phyloP scores from a whole-genome alignment of 2,888 invertebrate genomes.

The Torymus aiolomorphi region DNA sequence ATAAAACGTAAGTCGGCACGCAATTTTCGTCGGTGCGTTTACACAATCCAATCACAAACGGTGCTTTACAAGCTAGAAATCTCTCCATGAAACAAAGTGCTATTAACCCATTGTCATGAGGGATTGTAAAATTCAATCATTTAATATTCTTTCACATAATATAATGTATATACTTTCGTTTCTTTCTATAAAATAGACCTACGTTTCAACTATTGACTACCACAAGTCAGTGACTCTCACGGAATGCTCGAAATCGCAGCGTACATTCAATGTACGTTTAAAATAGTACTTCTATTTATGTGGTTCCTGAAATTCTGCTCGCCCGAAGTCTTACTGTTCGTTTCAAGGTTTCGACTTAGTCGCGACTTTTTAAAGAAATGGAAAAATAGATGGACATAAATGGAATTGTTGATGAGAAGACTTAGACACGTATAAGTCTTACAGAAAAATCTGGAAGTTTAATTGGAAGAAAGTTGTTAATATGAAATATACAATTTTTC shows the following conservation, averaged over 20 bases:
- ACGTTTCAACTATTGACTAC: constrained; percentile 40
- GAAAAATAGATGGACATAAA: too few species aligned
- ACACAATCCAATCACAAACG: constrained; percentile 52
- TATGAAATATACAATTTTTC: too few species aligned
- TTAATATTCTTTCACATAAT: too few species aligned
- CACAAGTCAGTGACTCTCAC: constrained; percentile 42
- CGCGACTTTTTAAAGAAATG: too few species aligned
- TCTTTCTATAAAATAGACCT: constrained; percentile 48
- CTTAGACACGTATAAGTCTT: too few species aligned
- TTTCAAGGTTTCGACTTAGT: too few species aligned
- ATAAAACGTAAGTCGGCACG: constrained; percentile 23
- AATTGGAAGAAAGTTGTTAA: too few species aligned
- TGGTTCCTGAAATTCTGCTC: constrained; percentile 30
- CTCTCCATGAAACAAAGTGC: constrained; percentile 32
- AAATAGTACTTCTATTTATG: constrained; percentile 4
- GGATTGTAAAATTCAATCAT: too few species aligned
- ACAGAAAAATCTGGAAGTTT: too few species aligned
- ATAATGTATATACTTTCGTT: constrained; percentile 28
- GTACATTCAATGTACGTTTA: constrained; percentile 47
- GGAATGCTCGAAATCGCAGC: constrained; percentile 46
- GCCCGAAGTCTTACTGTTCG: too few species aligned
- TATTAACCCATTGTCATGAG: neutral
- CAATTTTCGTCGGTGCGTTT: constrained; percentile 22
- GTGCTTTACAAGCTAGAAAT: constrained; percentile 46
- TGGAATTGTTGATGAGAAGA: too few species aligned